A percentile compares a stretch with the other conserved stretches of the same genome.
Evolutionary conservation across 92 coral and sea anemone genomes (phyloP).

Genomic region (Virgularia gustaviana): DNA sequence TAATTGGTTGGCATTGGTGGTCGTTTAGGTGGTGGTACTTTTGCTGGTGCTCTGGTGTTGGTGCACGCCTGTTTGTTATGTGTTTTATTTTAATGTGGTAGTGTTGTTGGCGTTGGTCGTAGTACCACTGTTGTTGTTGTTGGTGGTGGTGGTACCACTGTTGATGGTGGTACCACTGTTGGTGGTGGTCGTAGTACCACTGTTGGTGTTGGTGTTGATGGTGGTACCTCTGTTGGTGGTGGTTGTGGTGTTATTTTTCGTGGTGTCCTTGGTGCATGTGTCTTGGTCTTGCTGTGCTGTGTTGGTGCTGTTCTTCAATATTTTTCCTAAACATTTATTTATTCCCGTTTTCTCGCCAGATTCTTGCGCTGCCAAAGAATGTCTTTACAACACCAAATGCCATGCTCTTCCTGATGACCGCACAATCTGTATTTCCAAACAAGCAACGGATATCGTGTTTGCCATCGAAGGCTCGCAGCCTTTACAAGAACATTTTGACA

Average conservation of each 20-base stretch:
- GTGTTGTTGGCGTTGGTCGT: too few species aligned
- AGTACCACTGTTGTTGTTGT: background rate
- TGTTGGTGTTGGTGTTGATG: background rate
- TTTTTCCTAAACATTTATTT: background rate
- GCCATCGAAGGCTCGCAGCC: conserved; percentile 72
- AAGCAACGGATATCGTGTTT: conserved; percentile 61
- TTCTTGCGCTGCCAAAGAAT: conserved; percentile 30
- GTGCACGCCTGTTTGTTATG: too few species aligned
- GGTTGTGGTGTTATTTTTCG: background rate
- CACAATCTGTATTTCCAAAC: conserved; percentile 15
- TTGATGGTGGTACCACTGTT: background rate
- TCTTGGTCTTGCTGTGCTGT: too few species aligned
- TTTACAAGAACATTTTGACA: conserved; percentile 55
- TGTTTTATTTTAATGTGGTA: too few species aligned
- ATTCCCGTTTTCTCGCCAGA: too few species aligned
- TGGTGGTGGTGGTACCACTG: background rate
- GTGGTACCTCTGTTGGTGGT: background rate
- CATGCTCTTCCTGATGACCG: conserved; percentile 25
- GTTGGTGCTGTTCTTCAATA: background rate
- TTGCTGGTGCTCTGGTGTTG: background rate
- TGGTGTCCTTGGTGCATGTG: background rate
- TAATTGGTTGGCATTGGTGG: too few species aligned
- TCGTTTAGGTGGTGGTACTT: background rate
- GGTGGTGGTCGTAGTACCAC: background rate
- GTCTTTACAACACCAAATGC: conserved; percentile 15